phyloP scores from a whole-genome alignment of 1,140 invertebrate species.

The Drosophila tsacasi region DNA sequence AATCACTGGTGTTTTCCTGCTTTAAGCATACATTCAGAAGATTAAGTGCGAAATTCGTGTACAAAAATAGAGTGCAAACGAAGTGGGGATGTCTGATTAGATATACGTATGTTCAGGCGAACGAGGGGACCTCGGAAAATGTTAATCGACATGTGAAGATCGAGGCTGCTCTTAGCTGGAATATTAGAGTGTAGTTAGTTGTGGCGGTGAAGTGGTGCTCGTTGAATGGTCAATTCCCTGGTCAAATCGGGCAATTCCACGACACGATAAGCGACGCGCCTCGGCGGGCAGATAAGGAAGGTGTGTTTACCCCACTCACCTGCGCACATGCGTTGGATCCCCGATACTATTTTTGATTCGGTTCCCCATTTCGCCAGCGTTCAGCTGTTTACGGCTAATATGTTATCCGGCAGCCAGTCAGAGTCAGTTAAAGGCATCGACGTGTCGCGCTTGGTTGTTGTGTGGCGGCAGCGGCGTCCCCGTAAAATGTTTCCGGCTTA shows the following conservation, averaged over 20 bases:
- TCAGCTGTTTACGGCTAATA: conserved; percentile 57
- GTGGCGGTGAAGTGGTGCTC: conserved; percentile 11
- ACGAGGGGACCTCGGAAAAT: conserved; percentile 21
- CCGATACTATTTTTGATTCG: conserved; percentile 20
- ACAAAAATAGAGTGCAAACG: conserved; percentile 20
- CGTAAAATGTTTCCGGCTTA: conserved; percentile 60
- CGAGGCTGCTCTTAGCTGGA: neutral
- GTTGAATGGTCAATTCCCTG: conserved; percentile 41
- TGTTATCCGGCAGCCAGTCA: conserved; percentile 59
- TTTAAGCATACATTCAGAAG: neutral
- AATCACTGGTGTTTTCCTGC: neutral
- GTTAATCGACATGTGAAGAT: conserved; percentile 22
- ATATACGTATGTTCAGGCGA: conserved; percentile 1
- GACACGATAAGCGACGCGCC: conserved; percentile 35
- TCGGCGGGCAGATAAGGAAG: conserved; percentile 46
- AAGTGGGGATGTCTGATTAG: conserved; percentile 22
- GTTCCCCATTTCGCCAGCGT: conserved; percentile 37
- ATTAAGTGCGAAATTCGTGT: conserved; percentile 5
- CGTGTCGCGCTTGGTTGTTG: conserved; percentile 44
- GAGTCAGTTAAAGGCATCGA: conserved; percentile 54
- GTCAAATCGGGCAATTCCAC: conserved; percentile 49
- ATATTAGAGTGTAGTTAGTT: neutral
- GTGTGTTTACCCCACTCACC: conserved; percentile 34
- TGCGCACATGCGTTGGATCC: conserved; percentile 32
- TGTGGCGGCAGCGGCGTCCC: conserved; percentile 4